These are phyloP conservation scores for Eupithecia exiguata DNA, from an alignment of 2,888 invertebrate species.

Conservation along the genomic window DNA sequence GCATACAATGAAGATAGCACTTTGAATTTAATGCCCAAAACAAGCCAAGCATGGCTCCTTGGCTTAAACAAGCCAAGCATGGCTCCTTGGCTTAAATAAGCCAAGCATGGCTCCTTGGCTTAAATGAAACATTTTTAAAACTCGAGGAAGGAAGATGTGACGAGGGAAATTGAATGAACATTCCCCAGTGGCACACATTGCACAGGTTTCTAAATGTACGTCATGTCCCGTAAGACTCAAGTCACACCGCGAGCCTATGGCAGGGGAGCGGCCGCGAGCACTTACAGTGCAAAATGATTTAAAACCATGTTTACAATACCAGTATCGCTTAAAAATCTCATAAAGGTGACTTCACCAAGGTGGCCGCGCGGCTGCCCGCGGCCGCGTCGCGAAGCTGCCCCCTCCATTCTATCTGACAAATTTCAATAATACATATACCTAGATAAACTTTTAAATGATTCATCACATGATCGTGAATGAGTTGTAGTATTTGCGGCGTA, in stretches of 20 bases:
- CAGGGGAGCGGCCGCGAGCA: too few species aligned
- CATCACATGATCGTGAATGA: too few species aligned
- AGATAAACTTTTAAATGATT: background rate
- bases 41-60: background rate
- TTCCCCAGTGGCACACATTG: too few species aligned
- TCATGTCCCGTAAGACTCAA: too few species aligned
- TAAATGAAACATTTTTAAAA: background rate
- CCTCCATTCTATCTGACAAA: background rate
- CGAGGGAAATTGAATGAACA: too few species aligned
- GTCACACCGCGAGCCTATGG: too few species aligned
- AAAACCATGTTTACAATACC: background rate
- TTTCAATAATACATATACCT: too few species aligned
- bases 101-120: too few species aligned
- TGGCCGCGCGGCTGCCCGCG: background rate
- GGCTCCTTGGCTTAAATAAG: background rate
- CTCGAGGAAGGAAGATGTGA: background rate
- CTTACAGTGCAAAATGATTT: background rate
- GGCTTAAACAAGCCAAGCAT: too few species aligned
- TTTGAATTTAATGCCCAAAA: background rate
- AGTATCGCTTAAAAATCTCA: background rate
- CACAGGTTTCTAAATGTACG: too few species aligned
- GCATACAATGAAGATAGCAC: background rate
- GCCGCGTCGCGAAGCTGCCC: background rate
- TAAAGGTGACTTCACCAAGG: background rate
- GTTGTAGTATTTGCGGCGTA: background rate